phyloP scores from a whole-genome alignment of 2,113 vertebrate genomes.

The Calidris pygmaea region DNA sequence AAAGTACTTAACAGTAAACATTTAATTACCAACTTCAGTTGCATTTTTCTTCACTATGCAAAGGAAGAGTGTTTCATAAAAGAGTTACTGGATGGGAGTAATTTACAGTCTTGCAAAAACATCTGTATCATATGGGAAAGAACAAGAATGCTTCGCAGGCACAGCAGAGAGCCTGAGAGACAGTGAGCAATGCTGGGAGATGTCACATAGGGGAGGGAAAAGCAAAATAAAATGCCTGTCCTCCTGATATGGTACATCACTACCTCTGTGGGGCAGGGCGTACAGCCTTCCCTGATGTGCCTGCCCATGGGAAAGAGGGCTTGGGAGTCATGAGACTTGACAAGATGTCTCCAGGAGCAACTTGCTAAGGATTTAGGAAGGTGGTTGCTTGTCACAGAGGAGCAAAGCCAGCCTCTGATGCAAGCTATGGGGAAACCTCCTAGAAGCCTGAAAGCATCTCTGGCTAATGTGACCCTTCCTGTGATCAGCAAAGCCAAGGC shows the following conservation, averaged over 20 bases:
- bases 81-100: constrained; percentile 22
- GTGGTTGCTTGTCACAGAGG: background rate
- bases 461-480: background rate
- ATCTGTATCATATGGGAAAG: background rate
- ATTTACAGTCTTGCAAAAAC: constrained; percentile 44
- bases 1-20: constrained; percentile 70
- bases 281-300: background rate
- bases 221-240: background rate
- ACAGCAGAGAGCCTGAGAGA: background rate
- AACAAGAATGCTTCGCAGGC: background rate
- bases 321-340: background rate
- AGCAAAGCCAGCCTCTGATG: background rate
- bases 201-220: background rate
- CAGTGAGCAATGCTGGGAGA: background rate
- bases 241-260: background rate
- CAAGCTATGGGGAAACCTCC: background rate
- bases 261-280: background rate
- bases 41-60: constrained; percentile 40
- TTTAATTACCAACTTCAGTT: constrained; percentile 64
- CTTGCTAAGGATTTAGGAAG: background rate
- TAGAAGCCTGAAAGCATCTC: background rate
- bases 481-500: background rate
- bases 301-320: background rate
- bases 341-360: background rate
- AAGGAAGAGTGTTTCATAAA: constrained; percentile 36